phyloP scores from a whole-genome alignment of 2,113 vertebrate genomes.

The human region GRCh38 chr17:36732001-36732500 shows the following conservation, averaged over 20 bases:
- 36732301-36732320: neutral
- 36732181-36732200: neutral
- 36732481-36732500: neutral
- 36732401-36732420: neutral
- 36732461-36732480: neutral
- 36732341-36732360: neutral
- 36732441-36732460: neutral
- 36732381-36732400: neutral
- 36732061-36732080: constrained; percentile 97
- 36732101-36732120: constrained; percentile 92
- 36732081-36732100: constrained; percentile 91
- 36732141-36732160: neutral
- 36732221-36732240: neutral
- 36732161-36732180: neutral
- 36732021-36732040: constrained; percentile 98
- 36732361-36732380: neutral
- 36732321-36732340: neutral
- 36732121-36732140: constrained; percentile 83
- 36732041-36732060: constrained; percentile 94
- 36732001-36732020: constrained; percentile 92
- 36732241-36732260: neutral
- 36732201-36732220: neutral
- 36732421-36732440: neutral
- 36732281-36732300: constrained; percentile 6
- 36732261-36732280: neutral